Evolutionary conservation across 2,888 invertebrate species (phyloP).

Genomic region (Drosophila longiperda): DNA sequence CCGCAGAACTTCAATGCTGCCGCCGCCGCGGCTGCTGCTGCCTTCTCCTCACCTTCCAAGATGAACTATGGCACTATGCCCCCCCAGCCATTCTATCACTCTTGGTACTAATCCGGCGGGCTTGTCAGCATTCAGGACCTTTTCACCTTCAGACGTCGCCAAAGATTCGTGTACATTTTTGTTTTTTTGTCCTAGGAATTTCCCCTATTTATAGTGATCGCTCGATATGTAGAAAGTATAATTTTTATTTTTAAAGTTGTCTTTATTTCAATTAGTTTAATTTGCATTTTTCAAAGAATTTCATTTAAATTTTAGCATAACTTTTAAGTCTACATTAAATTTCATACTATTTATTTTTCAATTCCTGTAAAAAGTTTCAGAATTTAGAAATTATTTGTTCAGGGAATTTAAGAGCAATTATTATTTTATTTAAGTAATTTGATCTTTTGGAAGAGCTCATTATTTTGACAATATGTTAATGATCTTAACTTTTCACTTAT

Average conservation of each 20-base stretch:
- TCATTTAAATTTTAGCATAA: not conserved
- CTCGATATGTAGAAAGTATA: not conserved
- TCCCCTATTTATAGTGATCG: not conserved
- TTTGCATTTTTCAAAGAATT: not conserved
- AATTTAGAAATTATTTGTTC: not conserved
- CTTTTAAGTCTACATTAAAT: not conserved
- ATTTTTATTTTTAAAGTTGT: not conserved
- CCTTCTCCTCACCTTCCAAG: constrained; percentile 82
- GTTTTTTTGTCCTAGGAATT: not conserved
- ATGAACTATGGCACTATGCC: constrained; percentile 82
- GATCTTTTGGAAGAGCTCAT: not conserved
- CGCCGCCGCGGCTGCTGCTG: constrained; percentile 63
- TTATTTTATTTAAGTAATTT: constrained; percentile 6
- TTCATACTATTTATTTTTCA: not conserved
- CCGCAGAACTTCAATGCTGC: constrained; percentile 83
- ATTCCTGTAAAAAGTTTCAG: not conserved
- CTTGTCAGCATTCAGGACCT: not conserved
- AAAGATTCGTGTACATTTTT: constrained; percentile 60
- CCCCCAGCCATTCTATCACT: constrained; percentile 77
- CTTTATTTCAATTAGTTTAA: not conserved
- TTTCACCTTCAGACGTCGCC: constrained; percentile 51
- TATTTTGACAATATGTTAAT: not conserved
- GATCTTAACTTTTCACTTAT: not conserved
- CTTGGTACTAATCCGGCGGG: constrained; percentile 60
- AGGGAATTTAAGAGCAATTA: not conserved